Evolutionary conservation across 2,888 invertebrate species (phyloP), one percentile per base, ranked within the genome.

Genomic region (Perizoma affinitatum): DNA sequence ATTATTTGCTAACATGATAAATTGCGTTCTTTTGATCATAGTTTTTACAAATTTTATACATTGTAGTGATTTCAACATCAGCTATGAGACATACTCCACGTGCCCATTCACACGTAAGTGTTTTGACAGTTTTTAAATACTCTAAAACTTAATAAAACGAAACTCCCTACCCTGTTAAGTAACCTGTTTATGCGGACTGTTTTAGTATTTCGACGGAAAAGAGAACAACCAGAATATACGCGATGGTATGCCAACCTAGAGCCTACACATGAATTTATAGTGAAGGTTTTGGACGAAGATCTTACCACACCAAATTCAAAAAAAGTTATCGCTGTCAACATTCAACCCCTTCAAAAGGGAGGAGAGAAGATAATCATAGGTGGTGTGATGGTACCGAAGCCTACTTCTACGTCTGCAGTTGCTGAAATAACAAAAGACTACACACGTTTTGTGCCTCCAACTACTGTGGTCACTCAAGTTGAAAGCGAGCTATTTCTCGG

Each of bases 221-320:
- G 91, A 67, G 82, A 84, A 40, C 67, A 70, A 6, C 58, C 68
- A 58, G 88, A 90, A 59, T 92, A 92, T 51, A 91, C 88, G 9
- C 80, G 92, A 67, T 92, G 91, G 91, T 77, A 73, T 59, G 73
- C 80, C 36, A 85, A 84, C 67, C 59, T 73, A 65, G 82, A 80
- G 54, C 79, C 83, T 2, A 82, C 87, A 47, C 78, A 78, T 58
- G 87, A 90, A 66, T 92, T 92, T 63, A 75, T 92, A 64, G 89
- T 92, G n/a, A 87, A 91, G 76, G 85, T 92, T 64, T 82, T 90
- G 59, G 92, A 92, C 63, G 92, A 92, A 41, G 88, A 88, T 38
- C 45, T 83, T 44, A 67, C 83, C 50, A 78, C 83, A 41, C 55
- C 78, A 8, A 76, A 61, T 11, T 59, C 75, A 8, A 80, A 80